A percentile compares a stretch with the other conserved stretches of the same genome.
Conservation (phyloP, 2,888 invertebrate genomes). For the Euproctis similis region DNA sequence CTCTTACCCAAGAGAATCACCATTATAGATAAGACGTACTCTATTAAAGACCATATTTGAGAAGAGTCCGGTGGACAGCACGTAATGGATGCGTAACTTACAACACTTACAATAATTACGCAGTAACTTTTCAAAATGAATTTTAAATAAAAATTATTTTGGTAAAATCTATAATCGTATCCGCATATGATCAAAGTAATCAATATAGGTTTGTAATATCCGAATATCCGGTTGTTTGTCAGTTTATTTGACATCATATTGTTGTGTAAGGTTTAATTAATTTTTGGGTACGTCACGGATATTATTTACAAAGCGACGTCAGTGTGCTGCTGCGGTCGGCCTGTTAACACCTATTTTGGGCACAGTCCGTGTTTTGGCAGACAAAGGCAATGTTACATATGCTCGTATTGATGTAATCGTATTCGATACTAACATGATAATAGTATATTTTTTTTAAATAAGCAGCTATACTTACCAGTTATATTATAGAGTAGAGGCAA, state of each 20-base stretch:
- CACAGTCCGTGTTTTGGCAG: slow-evolving; percentile 25
- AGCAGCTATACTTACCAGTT: too few species aligned
- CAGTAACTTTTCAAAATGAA: slow-evolving; percentile 33
- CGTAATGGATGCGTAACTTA: slow-evolving; percentile 29
- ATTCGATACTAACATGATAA: slow-evolving; percentile 28
- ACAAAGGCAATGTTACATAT: slow-evolving; percentile 19
- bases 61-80: slow-evolving; percentile 38
- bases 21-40: slow-evolving; percentile 39
- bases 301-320: slow-evolving; percentile 32
- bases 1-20: slow-evolving; percentile 37
- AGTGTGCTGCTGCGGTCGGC: slow-evolving; percentile 31
- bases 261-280: slow-evolving; percentile 17
- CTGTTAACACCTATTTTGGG: slow-evolving; percentile 36
- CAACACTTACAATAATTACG: slow-evolving; percentile 26
- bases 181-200: slow-evolving; percentile 43
- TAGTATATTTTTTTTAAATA: too few species aligned
- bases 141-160: slow-evolving; percentile 22
- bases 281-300: slow-evolving; percentile 18
- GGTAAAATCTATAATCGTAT: slow-evolving; percentile 44
- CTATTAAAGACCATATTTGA: slow-evolving; percentile 44
- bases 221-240: slow-evolving; percentile 12
- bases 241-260: slow-evolving; percentile 26
- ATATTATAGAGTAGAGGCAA: too few species aligned
- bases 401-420: slow-evolving; percentile 15
- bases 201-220: slow-evolving; percentile 36